Conservation (phyloP, 2,113 vertebrate species). For the Donacobius atricapilla region DNA sequence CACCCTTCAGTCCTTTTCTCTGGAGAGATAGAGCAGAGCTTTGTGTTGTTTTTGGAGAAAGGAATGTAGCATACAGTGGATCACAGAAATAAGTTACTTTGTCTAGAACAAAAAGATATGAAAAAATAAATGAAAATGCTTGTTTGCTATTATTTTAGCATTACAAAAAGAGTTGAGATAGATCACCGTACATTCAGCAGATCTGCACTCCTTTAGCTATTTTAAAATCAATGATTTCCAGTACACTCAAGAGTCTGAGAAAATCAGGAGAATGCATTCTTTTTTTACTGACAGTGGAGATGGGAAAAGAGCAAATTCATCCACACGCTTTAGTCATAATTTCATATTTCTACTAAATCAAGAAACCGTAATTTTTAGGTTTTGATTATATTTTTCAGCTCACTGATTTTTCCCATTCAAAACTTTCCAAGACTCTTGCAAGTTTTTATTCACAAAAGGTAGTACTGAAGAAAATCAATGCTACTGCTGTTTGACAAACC, state of each 20-base stretch:
- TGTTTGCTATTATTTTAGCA: not conserved
- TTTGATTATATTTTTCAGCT: not conserved
- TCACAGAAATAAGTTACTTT: not conserved
- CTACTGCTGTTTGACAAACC: not conserved
- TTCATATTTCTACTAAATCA: not conserved
- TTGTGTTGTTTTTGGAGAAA: not conserved
- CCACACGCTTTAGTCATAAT: not conserved
- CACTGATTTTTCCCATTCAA: not conserved
- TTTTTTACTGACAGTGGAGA: not conserved
- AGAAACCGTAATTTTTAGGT: not conserved
- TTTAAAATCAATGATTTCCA: not conserved
- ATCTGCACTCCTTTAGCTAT: not conserved
- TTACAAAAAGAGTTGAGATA: not conserved
- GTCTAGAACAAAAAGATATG: not conserved
- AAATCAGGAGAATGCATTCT: not conserved
- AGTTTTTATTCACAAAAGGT: not conserved
- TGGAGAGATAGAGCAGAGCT: fast-evolving
- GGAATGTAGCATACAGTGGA: not conserved
- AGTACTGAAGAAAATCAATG: not conserved
- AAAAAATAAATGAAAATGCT: not conserved
- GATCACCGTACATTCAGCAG: not conserved
- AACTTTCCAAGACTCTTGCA: not conserved
- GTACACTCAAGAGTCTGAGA: not conserved
- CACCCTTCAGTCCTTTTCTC: not conserved
- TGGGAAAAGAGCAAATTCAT: not conserved